Base-by-base conservation (phyloP, 2,888 invertebrate species). In the Odontothrips loti region DNA sequence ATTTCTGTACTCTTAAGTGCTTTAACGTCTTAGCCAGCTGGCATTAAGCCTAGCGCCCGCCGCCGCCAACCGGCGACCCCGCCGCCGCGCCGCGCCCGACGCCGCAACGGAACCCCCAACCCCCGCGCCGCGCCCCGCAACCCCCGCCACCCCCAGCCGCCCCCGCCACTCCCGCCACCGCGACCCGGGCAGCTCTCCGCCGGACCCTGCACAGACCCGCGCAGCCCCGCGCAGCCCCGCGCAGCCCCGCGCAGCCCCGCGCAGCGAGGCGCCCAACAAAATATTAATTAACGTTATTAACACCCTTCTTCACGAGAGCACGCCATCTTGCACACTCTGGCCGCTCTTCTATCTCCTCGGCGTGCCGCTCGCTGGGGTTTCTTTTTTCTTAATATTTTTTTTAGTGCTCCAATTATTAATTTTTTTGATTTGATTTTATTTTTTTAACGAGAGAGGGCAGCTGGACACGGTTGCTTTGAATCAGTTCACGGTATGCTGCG, bases 201-300 rank as follows among this genome's bases (percentile, higher is more conserved):
- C 20, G 58, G 58, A 43, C 34, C 34, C 34, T 6, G 58, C 58
- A 0, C 58, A 58, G 58, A 58, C 58, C 34, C 34, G 34, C 34
- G 34, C 34, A 6, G 34, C 2, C n/a, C n/a, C n/a, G n/a, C n/a
- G n/a, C n/a, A n/a, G n/a, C n/a, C 34, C 34, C 34, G 58, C 58
- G 4, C 58, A 58, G 58, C 10, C 58, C 34, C 34, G 34, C 34
- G 34, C 34, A 6, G 34, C 2, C n/a, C 23, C 85, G 84, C 85
- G 86, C 85, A 86, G 84, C 87, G 87, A 86, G 87, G 88, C 87
- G 87, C 88, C 87, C 88, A 88, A 87, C 89, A 88, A 89, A 89
- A 90, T 90, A 90, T 90, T 90, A 90, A 90, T 90, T 90, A 90
- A 90, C 89, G 88, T 90, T 90, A 90, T 90, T 90, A 90, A 89